phyloP scores from a whole-genome alignment of 2,888 invertebrate species.

The Drosophila meridiana region DNA sequence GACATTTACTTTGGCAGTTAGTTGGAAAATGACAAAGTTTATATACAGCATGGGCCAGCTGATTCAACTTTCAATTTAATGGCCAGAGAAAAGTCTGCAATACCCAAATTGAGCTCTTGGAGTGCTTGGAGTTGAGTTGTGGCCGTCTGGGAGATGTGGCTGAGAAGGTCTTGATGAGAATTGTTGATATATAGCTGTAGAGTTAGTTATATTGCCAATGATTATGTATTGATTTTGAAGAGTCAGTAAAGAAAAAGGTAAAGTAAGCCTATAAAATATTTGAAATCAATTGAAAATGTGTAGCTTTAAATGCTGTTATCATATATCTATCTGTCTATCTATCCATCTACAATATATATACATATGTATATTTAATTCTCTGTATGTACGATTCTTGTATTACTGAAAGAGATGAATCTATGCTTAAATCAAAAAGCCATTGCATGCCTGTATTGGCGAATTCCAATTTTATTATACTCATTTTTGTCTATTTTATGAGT shows the following conservation, averaged over 20 bases:
- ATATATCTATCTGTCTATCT: no score
- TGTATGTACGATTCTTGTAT: no score
- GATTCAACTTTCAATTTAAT: constrained; percentile 9
- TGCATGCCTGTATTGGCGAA: not conserved
- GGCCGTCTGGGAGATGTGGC: not conserved
- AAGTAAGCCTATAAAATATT: no score
- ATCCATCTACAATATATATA: no score
- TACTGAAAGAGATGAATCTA: not conserved
- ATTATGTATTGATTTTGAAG: no score
- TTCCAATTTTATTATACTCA: not conserved
- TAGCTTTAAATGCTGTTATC: no score
- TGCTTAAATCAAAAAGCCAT: not conserved
- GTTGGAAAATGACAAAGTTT: constrained; percentile 16
- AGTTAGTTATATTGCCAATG: no score
- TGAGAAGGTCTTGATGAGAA: not conserved
- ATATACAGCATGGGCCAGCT: not conserved
- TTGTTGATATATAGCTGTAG: no score
- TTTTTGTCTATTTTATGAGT: constrained; percentile 18
- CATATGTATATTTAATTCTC: no score
- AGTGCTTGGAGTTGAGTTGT: not conserved
- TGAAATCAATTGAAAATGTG: no score
- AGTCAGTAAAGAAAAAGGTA: no score
- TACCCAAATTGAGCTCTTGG: not conserved
- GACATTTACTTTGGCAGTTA: constrained; percentile 16
- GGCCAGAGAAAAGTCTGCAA: constrained; percentile 10